A percentile compares a stretch with the other conserved stretches of the same genome.
These are phyloP conservation scores for Spisula subtruncata DNA, from an alignment of 2,888 invertebrate species.

Conservation along the genomic window DNA sequence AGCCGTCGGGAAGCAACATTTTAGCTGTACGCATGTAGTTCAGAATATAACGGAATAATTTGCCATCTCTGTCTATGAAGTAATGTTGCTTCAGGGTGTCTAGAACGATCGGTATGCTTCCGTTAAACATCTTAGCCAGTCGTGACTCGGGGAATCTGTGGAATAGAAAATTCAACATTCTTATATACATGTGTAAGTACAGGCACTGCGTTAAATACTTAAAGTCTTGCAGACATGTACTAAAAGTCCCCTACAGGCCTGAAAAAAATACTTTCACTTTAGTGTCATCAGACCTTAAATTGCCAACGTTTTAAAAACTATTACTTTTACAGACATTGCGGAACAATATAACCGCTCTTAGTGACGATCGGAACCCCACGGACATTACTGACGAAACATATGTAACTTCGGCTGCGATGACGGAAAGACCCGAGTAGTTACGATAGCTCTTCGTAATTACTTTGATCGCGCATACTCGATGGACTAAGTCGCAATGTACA, in stretches of 20 bases:
- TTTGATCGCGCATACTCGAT: not conserved
- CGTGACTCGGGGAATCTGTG: conserved; percentile 96
- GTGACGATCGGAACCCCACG: no score
- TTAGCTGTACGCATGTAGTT: conserved; percentile 98
- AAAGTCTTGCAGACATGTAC: no score
- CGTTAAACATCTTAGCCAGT: conserved; percentile 97
- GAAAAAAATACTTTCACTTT: no score
- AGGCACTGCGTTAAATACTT: no score
- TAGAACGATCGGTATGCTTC: conserved; percentile 97
- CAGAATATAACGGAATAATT: conserved; percentile 98
- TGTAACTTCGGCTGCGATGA: no score
- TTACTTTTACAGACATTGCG: no score
- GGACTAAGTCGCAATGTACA: not conserved
- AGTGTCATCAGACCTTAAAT: no score
- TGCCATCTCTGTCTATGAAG: conserved; percentile 99
- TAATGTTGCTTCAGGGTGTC: conserved; percentile 99
- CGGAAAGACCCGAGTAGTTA: no score
- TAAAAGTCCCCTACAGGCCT: not conserved
- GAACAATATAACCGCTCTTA: no score
- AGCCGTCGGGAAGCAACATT: conserved; percentile 95
- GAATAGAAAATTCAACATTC: conserved; percentile 43
- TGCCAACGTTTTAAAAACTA: no score
- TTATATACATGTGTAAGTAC: not conserved
- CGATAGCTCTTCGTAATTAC: no score
- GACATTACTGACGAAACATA: no score